phyloP scores from a whole-genome alignment of 1,140 invertebrate species.

The Calycopis cecrops region DNA sequence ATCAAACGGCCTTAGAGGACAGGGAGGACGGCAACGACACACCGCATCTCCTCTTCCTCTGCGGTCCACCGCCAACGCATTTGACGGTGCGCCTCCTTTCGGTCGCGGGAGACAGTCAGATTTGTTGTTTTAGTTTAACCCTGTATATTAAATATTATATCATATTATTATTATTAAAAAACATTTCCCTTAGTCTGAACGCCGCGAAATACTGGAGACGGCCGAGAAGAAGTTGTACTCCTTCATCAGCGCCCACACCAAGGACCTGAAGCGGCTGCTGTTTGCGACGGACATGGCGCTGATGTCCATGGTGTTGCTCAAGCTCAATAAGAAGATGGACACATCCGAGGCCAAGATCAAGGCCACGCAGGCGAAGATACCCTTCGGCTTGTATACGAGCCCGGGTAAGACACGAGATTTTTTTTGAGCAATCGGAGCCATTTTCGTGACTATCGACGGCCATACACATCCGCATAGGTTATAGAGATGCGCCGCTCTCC shows the following conservation, averaged over 20 bases:
- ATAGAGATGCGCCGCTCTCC: no score
- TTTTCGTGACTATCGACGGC: neutral
- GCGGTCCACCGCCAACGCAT: no score
- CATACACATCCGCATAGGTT: neutral
- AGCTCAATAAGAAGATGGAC: constrained; percentile 66
- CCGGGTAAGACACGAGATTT: constrained; percentile 47
- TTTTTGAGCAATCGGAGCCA: no score
- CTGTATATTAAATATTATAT: no score
- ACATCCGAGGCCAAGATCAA: constrained; percentile 60
- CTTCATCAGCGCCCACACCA: constrained; percentile 57
- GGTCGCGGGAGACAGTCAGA: no score
- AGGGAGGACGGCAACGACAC: no score
- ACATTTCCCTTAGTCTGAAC: constrained; percentile 38
- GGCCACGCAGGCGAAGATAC: constrained; percentile 60
- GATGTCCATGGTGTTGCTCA: constrained; percentile 64
- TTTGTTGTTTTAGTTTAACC: no score
- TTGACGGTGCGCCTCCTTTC: no score
- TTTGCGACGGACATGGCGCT: constrained; percentile 59
- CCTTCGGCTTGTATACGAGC: constrained; percentile 60
- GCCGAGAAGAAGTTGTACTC: constrained; percentile 43
- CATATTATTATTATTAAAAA: no score
- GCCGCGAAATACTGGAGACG: constrained; percentile 43
- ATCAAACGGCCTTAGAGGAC: no score
- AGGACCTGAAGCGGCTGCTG: constrained; percentile 58
- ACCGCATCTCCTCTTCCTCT: no score